These are phyloP conservation scores for Halictus quadricinctus DNA, from an alignment of 2,888 invertebrate species.

Conservation along the genomic window DNA sequence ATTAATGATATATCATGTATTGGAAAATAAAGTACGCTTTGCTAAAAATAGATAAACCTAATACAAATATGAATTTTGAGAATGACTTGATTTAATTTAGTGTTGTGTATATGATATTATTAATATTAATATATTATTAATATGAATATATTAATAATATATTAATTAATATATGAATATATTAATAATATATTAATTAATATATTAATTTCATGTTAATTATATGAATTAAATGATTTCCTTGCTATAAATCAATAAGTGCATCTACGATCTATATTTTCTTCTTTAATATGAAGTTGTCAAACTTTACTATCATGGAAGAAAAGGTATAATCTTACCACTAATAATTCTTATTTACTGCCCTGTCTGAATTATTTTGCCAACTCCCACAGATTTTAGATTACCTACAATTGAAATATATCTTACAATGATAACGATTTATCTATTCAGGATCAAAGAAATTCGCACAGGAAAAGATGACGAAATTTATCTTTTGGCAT, in stretches of 20 bases:
- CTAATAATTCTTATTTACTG: neutral
- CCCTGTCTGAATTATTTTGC: constrained; percentile 5
- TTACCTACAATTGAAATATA: constrained; percentile 33
- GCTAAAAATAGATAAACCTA: neutral
- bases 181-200: too few species aligned
- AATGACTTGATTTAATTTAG: neutral
- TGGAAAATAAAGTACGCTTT: neutral
- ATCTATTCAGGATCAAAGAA: constrained; percentile 44
- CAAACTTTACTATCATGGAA: neutral
- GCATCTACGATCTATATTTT: neutral
- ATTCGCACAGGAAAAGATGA: constrained; percentile 32
- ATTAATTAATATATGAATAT: too few species aligned
- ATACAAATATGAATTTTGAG: neutral
- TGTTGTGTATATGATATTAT: neutral
- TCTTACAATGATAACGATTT: constrained; percentile 50
- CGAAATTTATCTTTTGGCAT: constrained; percentile 35
- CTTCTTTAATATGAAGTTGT: neutral
- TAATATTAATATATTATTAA: too few species aligned
- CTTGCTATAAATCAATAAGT: neutral
- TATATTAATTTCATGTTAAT: neutral
- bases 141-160: too few species aligned
- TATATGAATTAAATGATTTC: neutral
- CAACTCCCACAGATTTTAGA: constrained; percentile 20
- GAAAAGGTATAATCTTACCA: neutral
- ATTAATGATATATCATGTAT: neutral